Evolutionary conservation across 2,797 vertebrate species (phyloP).

Genomic region (Pagetopsis macropterus): DNA sequence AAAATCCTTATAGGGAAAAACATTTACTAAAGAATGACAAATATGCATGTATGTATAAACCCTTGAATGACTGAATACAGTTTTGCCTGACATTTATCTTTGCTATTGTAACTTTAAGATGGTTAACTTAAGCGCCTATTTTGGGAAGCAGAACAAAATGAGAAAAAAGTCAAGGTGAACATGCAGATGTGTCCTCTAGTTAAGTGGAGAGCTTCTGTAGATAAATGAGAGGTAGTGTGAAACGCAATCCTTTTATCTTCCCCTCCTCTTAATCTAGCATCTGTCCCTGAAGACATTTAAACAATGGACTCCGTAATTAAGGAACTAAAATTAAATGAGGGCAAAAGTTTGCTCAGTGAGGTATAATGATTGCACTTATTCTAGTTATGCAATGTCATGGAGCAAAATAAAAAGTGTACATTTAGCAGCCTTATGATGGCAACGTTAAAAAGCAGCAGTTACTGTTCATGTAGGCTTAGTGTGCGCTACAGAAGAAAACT

Average conservation of each 20-base stretch:
- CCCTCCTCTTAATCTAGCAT: slow-evolving; percentile 36
- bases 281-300: slow-evolving; percentile 40
- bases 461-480: slow-evolving; percentile 37
- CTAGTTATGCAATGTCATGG: slow-evolving; percentile 17
- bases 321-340: slow-evolving; percentile 37
- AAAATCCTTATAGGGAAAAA: background rate
- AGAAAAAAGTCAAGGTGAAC: slow-evolving; percentile 37
- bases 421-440: slow-evolving; percentile 25
- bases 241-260: slow-evolving; percentile 41
- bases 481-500: slow-evolving; percentile 25
- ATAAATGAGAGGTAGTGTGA: slow-evolving; percentile 36
- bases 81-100: slow-evolving; percentile 21
- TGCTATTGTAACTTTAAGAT: slow-evolving; percentile 10
- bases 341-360: slow-evolving; percentile 39
- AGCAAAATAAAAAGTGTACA: slow-evolving; percentile 32
- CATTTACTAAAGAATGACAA: background rate
- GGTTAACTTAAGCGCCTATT: slow-evolving; percentile 29
- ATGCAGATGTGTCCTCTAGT: background rate
- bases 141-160: slow-evolving; percentile 22
- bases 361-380: slow-evolving; percentile 33
- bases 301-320: slow-evolving; percentile 39
- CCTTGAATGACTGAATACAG: background rate
- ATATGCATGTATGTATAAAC: background rate
- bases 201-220: slow-evolving; percentile 19
- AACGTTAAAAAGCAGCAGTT: slow-evolving; percentile 21